Evolutionary conservation across 2,113 vertebrate genomes (phyloP), one percentile per base, ranked within the genome.

Genomic region (Zeus faber): DNA sequence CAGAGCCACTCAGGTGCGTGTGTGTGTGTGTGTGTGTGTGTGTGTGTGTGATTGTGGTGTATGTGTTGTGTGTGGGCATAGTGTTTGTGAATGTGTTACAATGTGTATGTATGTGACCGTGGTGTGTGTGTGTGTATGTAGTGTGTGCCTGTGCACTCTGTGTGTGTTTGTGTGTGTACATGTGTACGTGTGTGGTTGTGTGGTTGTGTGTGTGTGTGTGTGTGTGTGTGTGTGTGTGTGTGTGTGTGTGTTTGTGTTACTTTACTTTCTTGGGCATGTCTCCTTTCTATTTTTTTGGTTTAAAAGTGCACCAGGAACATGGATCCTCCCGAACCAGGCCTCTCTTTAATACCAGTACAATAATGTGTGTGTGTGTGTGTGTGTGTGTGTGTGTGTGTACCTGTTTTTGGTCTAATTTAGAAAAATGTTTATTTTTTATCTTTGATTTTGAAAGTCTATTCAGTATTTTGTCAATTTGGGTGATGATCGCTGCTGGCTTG

Each of bases 1-100:
- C 22, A 43, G 76, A 64, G 69, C 64, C 55, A 40, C 57, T 52
- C 40, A 68, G 49, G 68, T 60, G 55, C 76, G 67, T 67, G 64
- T 74, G 65, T 49, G 68, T 24, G 40, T 58, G 54, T 44, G 20
- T 60, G 59, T 64, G 66, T 64, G 26, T 47, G 58, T 25, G 23
- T 48, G 45, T 48, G 23, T 26, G 45, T 48, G 45, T 26, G 21
- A 25, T 11, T 25, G 45, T 47, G n/a, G 45, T 47, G 45, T 47
- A 11, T 47, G 23, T 26, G 7, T n/a, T 48, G 45, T 26, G 23
- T 26, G 45, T 48, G 45, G 11, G 45, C n/a, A n/a, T n/a, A n/a
- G n/a, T n/a, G n/a, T n/a, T n/a, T n/a, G n/a, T n/a, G n/a, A n/a
- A n/a, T n/a, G n/a, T n/a, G n/a, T n/a, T n/a, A n/a, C n/a, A n/a